A percentile compares a stretch with the other conserved stretches of the same genome.
phyloP scores from a whole-genome alignment of 2,888 invertebrate genomes.

The Ichneumoninae sp. region DNA sequence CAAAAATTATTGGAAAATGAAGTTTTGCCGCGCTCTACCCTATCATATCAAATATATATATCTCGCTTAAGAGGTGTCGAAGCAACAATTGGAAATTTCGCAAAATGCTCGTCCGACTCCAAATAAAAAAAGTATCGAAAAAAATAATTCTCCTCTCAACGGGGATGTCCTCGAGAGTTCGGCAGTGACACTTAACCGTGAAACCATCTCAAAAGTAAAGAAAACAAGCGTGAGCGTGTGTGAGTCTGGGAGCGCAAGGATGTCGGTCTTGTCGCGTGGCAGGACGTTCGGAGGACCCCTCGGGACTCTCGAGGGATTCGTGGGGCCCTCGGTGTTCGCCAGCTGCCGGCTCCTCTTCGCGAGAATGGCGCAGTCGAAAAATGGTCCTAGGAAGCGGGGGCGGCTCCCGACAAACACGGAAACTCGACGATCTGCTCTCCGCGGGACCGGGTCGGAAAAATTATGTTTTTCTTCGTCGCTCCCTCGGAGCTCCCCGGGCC shows the following conservation, averaged over 20 bases:
- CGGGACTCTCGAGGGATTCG: constrained; percentile 43
- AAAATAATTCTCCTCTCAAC: neutral
- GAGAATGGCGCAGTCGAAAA: constrained; percentile 38
- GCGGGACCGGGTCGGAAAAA: neutral
- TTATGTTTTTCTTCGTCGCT: constrained; percentile 12
- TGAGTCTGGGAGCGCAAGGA: neutral
- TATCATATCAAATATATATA: no score
- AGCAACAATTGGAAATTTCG: no score
- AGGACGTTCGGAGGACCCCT: constrained; percentile 34
- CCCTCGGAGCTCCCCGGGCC: constrained; percentile 13
- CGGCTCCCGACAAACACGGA: constrained; percentile 64
- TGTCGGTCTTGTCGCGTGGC: constrained; percentile 58
- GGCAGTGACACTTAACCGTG: constrained; percentile 8
- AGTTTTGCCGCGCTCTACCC: no score
- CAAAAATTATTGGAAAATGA: no score
- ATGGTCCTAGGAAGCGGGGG: constrained; percentile 29
- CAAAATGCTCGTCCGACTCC: neutral
- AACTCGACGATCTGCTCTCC: constrained; percentile 59
- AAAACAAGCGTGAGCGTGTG: constrained; percentile 31
- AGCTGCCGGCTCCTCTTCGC: constrained; percentile 48
- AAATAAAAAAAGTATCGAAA: neutral
- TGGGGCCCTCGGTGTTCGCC: constrained; percentile 21
- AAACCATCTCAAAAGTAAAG: constrained; percentile 8
- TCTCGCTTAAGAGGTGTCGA: no score
- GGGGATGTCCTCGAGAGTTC: neutral